Evolutionary conservation across 2,888 invertebrate species (phyloP), one percentile per base, ranked within the genome.

Genomic region (Anorthoa munda): DNA sequence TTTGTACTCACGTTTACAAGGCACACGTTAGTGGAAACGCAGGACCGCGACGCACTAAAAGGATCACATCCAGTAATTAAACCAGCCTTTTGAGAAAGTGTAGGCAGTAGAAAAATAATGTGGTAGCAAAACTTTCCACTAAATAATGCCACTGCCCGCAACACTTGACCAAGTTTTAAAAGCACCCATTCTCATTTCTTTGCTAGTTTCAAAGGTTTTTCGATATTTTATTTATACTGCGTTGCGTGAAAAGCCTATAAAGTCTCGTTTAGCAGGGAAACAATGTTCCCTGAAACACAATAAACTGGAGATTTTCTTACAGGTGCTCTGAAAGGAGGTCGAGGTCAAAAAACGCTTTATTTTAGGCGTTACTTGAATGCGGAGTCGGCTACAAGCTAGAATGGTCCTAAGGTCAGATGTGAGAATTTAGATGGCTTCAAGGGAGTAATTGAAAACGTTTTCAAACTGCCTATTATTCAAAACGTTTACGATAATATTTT

Each of bases 141-240:
- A 64, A 64, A 56, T 59, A 67, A 46, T 18, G 23, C 12, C 21
- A 56, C 23, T 23, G 23, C 23, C 50, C 18, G 18, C 50, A 53
- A 66, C 15, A 63, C 63, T 77, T 75, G 50, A 66, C 15, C 21
- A 65, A 61, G 63, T 73, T 82, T 78, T 72, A n/a, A 72, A 75
- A 76, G 59, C 26, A 70, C 64, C 66, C 60, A 50, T 55, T 73
- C 61, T 64, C 67, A 58, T 63, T 80, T 74, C 70, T 72, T 73
- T 65, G 65, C 31, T 50, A 77, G 72, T 63, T 58, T 66, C 18
- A 68, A 86, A 81, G 75, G 84, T 75, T 84, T 86, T 86, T 81
- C 76, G 72, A 81, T 86, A 86, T 81, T 76, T 84, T 81, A 84
- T 86, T 83, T 80, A 72, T 75, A 72, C 68, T 26, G 63, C 63